A percentile compares a stretch with the other conserved stretches of the same genome.
These are phyloP conservation scores for Hypocryptadius cinnamomeus DNA, from an alignment of 2,113 vertebrate species.

Conservation along the genomic window DNA sequence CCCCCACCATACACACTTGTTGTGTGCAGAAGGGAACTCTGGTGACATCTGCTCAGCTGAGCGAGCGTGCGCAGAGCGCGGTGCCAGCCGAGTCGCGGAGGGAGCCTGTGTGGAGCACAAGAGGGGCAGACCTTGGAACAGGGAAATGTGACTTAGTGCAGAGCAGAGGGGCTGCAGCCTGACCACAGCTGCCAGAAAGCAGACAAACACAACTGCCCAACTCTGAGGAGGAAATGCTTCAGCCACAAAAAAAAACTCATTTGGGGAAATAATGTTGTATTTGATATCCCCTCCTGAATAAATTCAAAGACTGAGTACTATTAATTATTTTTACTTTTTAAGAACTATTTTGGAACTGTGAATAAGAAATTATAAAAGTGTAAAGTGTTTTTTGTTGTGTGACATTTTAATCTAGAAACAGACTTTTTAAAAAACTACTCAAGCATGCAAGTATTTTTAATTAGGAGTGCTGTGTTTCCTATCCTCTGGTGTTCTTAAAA, in stretches of 20 bases:
- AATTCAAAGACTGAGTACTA: not conserved
- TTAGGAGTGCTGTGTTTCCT: not conserved
- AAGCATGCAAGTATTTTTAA: not conserved
- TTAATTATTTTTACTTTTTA: not conserved
- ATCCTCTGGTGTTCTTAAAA: not conserved
- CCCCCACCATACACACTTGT: not conserved
- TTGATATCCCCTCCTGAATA: not conserved
- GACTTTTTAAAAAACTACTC: not conserved
- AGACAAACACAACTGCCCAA: not conserved
- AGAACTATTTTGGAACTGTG: not conserved
- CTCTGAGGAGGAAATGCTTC: not conserved
- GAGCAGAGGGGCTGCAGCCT: not conserved
- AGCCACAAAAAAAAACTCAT: not conserved
- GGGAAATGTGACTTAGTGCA: not conserved
- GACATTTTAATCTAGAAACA: not conserved
- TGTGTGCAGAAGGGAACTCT: constrained; percentile 25
- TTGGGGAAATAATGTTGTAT: not conserved
- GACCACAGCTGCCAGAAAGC: not conserved
- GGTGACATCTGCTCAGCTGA: constrained; percentile 13
- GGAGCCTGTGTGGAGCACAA: not conserved
- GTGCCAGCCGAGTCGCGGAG: not conserved
- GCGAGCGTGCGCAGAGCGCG: not conserved
- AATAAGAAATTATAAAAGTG: not conserved
- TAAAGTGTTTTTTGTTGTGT: not conserved
- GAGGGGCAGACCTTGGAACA: not conserved